phyloP scores from a whole-genome alignment of 2,888 invertebrate genomes.

The Zeuzera pyrina region DNA sequence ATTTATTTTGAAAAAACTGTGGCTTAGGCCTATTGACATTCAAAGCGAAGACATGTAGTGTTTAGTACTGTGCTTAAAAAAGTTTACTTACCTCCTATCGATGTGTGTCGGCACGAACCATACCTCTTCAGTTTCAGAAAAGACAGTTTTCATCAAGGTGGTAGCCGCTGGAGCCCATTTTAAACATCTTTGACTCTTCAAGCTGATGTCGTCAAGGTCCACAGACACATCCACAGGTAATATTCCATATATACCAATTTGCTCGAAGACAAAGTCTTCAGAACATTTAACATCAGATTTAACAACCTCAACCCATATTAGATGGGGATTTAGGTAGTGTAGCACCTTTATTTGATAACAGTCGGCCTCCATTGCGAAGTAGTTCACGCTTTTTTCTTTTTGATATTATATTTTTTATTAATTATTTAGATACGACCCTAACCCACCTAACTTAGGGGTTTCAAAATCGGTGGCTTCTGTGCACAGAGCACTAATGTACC shows the following conservation, averaged over 20 bases:
- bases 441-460: too few relatives aligned
- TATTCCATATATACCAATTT: conserved; percentile 48
- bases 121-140: conserved; percentile 25
- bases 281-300: too few relatives aligned
- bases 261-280: conserved; percentile 33
- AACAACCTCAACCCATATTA: conserved; percentile 42
- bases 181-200: conserved; percentile 20
- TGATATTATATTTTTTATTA: too few relatives aligned
- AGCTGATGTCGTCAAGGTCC: conserved; percentile 17
- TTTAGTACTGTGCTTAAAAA: not conserved
- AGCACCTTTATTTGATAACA: conserved; percentile 41
- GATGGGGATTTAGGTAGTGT: conserved; percentile 41
- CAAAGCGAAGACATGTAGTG: not conserved
- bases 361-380: conserved; percentile 24
- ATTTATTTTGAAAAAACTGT: too few relatives aligned
- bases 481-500: too few relatives aligned
- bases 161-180: conserved; percentile 39
- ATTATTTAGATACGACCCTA: too few relatives aligned
- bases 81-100: conserved; percentile 31
- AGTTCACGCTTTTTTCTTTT: too few relatives aligned
- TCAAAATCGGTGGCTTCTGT: too few relatives aligned
- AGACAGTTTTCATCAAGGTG: conserved; percentile 24
- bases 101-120: conserved; percentile 37
- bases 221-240: conserved; percentile 31
- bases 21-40: too few relatives aligned